These are phyloP conservation scores for Nomada fucata DNA, from an alignment of 2,888 invertebrate species.

Conservation along the genomic window DNA sequence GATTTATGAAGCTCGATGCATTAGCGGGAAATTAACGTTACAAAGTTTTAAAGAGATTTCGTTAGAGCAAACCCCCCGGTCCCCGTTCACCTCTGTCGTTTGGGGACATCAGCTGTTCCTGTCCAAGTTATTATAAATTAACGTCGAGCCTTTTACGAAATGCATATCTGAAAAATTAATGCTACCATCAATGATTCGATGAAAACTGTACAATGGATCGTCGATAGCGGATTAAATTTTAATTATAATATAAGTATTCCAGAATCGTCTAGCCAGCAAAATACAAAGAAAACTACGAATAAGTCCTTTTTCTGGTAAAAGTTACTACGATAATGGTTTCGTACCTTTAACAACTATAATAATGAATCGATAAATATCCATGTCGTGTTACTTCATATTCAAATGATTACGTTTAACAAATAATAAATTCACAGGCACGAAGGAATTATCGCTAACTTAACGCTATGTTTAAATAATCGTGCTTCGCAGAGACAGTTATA, in stretches of 20 bases:
- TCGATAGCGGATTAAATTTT: background rate
- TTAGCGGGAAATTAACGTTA: constrained; percentile 16
- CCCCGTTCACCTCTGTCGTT: background rate
- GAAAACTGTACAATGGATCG: background rate
- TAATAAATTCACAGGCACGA: no score
- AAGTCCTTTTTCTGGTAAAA: background rate
- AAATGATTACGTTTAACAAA: no score
- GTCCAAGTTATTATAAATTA: background rate
- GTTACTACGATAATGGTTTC: no score
- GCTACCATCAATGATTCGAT: background rate
- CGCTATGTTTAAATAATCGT: background rate
- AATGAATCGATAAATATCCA: no score
- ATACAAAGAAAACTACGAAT: background rate
- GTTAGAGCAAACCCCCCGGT: background rate
- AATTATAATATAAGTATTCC: background rate
- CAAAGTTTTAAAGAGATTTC: constrained; percentile 34
- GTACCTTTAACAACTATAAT: no score
- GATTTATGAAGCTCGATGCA: constrained; percentile 11
- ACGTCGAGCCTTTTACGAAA: background rate
- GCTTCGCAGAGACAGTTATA: background rate
- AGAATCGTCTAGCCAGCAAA: no score
- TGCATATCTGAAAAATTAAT: background rate
- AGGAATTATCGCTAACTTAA: no score
- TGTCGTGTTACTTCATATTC: no score
- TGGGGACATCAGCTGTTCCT: constrained; percentile 9